Percentiles rank a stretch among this genome's conserved stretches.
phyloP scores from a whole-genome alignment of 2,888 invertebrate genomes.

The Lysandra coridon region DNA sequence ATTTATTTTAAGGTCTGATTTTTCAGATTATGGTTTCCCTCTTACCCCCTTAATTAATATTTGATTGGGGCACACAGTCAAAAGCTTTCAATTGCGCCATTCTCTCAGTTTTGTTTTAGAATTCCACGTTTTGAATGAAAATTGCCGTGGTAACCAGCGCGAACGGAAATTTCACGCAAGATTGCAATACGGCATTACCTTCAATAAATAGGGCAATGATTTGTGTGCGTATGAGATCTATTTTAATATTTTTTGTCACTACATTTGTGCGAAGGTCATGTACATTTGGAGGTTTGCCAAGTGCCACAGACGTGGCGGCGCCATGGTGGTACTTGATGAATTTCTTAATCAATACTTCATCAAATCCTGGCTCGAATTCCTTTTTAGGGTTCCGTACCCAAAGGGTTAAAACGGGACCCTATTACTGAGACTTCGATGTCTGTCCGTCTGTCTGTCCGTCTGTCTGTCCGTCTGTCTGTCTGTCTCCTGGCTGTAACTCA shows the following conservation, averaged over 20 bases:
- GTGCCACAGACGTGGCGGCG: conserved; percentile 23
- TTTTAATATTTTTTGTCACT: conserved; percentile 28
- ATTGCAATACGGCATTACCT: conserved; percentile 11
- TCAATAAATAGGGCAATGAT: conserved; percentile 28
- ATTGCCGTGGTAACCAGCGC: not conserved
- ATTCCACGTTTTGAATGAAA: not conserved
- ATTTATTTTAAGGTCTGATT: not conserved
- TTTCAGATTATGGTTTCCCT: not conserved
- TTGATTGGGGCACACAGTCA: not conserved
- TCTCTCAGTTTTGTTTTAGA: not conserved
- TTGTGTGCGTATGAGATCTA: conserved; percentile 27
- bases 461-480: too few relatives aligned
- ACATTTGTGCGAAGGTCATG: conserved; percentile 25
- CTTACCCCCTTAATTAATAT: not conserved
- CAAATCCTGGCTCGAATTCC: not conserved
- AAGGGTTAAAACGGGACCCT: too few relatives aligned
- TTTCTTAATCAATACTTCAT: conserved; percentile 20
- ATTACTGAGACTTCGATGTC: too few relatives aligned
- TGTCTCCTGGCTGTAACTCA: too few relatives aligned
- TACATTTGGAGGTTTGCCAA: conserved; percentile 9
- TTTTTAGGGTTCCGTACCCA: not conserved
- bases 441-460: too few relatives aligned
- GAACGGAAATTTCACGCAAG: not conserved
- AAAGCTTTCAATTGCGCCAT: not conserved
- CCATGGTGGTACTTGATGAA: conserved; percentile 17